A percentile compares a stretch with the other conserved stretches of the same genome.
Evolutionary conservation across 2,888 invertebrate genomes (phyloP).

Genomic region (Physocephala rufipes): DNA sequence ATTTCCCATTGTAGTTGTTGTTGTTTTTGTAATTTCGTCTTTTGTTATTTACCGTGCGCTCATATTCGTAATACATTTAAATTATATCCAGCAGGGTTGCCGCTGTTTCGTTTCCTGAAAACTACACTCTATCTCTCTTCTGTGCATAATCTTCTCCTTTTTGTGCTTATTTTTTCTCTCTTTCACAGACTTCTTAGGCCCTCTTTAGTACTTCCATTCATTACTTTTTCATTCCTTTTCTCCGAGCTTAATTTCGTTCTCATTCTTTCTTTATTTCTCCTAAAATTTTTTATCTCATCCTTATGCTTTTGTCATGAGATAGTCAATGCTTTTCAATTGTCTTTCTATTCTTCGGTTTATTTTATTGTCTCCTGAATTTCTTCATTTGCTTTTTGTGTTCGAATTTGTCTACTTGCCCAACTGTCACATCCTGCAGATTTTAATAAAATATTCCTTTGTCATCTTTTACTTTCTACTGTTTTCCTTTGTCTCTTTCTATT

Average conservation of each 20-base stretch:
- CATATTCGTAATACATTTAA: conserved; percentile 30
- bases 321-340: no score
- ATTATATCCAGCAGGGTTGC: conserved; percentile 28
- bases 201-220: not conserved
- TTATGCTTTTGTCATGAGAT: not conserved
- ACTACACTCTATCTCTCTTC: not conserved
- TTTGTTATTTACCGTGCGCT: not conserved
- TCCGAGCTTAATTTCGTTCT: no score
- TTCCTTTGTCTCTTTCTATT: conserved; percentile 6
- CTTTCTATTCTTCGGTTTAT: no score
- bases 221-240: not conserved
- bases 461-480: not conserved
- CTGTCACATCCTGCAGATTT: conserved; percentile 24
- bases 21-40: not conserved
- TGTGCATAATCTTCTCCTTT: not conserved
- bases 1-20: not conserved
- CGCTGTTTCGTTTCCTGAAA: not conserved
- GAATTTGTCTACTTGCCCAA: not conserved
- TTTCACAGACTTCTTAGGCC: no score
- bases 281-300: not conserved
- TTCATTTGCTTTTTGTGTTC: no score
- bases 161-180: conserved; percentile 1
- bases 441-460: conserved; percentile 34
- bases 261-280: no score
- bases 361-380: not conserved